Evolutionary conservation across 1,140 invertebrate species (phyloP), one percentile per base, ranked within the genome.

Genomic region (Bradynema listronoti): DNA sequence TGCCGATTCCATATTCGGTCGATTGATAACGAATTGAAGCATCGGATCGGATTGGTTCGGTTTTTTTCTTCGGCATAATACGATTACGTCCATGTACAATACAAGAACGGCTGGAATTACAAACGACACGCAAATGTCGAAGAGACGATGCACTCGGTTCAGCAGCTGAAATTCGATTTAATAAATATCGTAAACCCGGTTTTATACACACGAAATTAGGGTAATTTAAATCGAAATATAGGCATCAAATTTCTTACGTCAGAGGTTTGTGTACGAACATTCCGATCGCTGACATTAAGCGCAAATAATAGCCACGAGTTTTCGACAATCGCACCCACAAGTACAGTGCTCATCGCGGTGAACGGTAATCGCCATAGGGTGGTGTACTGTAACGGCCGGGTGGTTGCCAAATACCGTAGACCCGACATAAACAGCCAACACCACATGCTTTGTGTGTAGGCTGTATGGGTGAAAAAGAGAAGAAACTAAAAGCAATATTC

Each of bases 21-120:
- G 65, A 55, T 65, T 65, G 11, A 65, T 65, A 7, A 65, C 63
- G 34, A 65, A 68, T 41, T 65, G 65, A 14, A 65, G 65, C 66
- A 65, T 69, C 14, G 63, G 63, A 41, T 65, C 63, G 4, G 55
- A 22, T n/a, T 14, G 22, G 32, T 32, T 32, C 36, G 39, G 62
- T 6, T 41, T 9, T 24, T 47, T 49, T 16, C 63, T 58, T 14
- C 65, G 61, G 33, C 39, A 65, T 11, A 65, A 30, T n/a, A 65
- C 63, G 6, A 46, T 29, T 14, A 65, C 19, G 66, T 65, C 63
- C 63, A 65, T 69, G 33, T 69, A 70, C 22, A 69, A 22, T 2
- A 65, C 56, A 4, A 69, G 41, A 7, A 66, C 9, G 0, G 58
- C 45, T 2, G 63, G 63, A 1, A 62, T 16, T 14, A 62, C 16